These are phyloP conservation scores for Oreochromis tanganicae DNA, from an alignment of 2,113 vertebrate species.

Conservation along the genomic window DNA sequence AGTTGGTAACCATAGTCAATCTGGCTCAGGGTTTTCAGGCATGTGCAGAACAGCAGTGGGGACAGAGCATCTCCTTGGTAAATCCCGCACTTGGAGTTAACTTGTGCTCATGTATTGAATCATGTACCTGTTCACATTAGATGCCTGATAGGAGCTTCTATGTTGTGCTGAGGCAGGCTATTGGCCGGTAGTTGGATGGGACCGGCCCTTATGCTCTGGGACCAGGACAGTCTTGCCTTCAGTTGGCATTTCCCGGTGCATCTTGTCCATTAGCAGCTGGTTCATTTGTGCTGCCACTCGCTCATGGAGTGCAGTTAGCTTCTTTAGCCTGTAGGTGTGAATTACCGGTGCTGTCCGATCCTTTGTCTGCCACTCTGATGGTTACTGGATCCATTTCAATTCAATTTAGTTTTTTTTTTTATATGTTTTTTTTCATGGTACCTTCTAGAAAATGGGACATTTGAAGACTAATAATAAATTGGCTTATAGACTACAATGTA, in stretches of 20 bases:
- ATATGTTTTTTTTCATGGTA: neutral
- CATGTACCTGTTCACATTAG: accelerated
- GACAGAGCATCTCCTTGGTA: neutral
- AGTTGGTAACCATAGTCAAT: neutral
- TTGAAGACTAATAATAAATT: neutral
- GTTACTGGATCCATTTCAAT: neutral
- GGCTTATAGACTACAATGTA: neutral
- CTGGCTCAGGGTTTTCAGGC: neutral
- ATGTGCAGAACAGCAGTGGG: neutral
- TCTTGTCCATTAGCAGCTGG: neutral
- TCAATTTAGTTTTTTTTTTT: neutral
- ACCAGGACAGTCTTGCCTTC: neutral
- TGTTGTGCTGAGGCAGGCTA: neutral
- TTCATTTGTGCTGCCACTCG: neutral
- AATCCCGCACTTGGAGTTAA: neutral
- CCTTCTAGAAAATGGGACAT: neutral
- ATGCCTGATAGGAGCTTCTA: neutral
- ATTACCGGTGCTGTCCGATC: neutral
- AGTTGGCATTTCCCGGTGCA: accelerated
- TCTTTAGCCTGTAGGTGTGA: neutral
- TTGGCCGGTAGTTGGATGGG: neutral
- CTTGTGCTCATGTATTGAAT: neutral
- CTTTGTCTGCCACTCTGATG: neutral
- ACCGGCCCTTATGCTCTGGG: neutral
- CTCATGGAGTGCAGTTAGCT: neutral